Evolutionary conservation across 1,140 invertebrate genomes (phyloP), one percentile per base, ranked within the genome.

Genomic region (Aphidius ervi): DNA sequence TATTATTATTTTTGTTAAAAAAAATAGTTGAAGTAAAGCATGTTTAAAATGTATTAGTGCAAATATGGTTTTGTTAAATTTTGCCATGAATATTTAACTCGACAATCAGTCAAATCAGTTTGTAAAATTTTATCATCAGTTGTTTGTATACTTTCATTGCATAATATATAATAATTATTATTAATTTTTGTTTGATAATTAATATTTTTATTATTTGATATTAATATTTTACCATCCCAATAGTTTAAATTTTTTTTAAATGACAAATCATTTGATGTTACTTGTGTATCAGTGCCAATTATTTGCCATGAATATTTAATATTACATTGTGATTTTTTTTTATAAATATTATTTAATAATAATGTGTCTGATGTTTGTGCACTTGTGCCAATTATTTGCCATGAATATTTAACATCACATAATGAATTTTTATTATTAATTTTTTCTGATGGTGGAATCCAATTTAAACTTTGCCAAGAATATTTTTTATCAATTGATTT

Each of bases 301-400:
- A 72, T 70, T 63, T 73, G 66, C 71, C 71, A 73, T 9, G 71
- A 73, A 56, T 73, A 73, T 54, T 71, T 73, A 9, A 70, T 23
- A 7, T 41, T 39, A 39, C 71, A 70, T 46, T 62, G 0, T 6
- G 6, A 40, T 55, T 9, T 40, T 64, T 39, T 4, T 8, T 16
- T 46, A 1, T 1, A 37, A 39, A 16, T 40, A 5, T 20, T 61
- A 45, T 53, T 10, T 9, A 59, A 23, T 2, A 63, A 9, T 37
- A 68, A 58, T 56, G 52, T 16, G 43, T 55, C 7, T 6, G 71
- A 73, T 0, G 70, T 73, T 52, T 73, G 71, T 1, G 61, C 57
- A 48, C 61, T 48, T 8, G 37, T 65, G 9, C 66, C 71, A 31
- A 74, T 49, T 39, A 70, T 57, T 58, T 74, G 67, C 72, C 70